phyloP scores from a whole-genome alignment of 2,797 vertebrate genomes.

The Aythya fuligula region DNA sequence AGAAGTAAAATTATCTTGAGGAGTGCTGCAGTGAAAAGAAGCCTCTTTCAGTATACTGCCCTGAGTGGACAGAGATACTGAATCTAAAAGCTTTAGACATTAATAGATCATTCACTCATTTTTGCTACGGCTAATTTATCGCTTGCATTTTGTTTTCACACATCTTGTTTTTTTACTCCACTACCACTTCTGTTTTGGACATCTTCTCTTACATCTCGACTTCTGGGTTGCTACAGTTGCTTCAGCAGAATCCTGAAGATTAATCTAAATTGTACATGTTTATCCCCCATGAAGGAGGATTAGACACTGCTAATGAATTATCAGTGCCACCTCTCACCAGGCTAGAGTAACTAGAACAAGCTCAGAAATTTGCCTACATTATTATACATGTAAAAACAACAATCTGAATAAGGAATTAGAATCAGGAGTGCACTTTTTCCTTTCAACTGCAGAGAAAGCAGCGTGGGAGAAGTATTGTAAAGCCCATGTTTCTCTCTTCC shows the following conservation, averaged over 20 bases:
- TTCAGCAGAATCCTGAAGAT: not conserved
- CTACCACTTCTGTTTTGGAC: not conserved
- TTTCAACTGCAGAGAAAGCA: not conserved
- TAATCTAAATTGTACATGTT: not conserved
- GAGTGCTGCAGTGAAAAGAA: not conserved
- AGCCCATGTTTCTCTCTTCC: not conserved
- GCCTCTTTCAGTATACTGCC: not conserved
- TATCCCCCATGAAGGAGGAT: not conserved
- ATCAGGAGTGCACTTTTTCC: not conserved
- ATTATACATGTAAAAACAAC: accelerated
- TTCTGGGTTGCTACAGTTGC: not conserved
- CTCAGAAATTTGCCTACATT: not conserved
- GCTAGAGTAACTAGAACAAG: not conserved
- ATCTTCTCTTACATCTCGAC: not conserved
- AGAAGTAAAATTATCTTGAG: not conserved
- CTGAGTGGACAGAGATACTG: not conserved
- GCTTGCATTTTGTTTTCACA: not conserved
- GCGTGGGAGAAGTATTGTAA: not conserved
- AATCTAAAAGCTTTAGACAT: not conserved
- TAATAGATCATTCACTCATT: not conserved
- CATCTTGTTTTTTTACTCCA: not conserved
- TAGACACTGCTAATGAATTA: not conserved
- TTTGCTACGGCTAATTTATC: not conserved
- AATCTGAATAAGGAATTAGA: not conserved
- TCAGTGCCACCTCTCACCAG: not conserved